Evolutionary conservation across 1,140 invertebrate genomes (phyloP).

Genomic region (Pentalonia nigronervosa): DNA sequence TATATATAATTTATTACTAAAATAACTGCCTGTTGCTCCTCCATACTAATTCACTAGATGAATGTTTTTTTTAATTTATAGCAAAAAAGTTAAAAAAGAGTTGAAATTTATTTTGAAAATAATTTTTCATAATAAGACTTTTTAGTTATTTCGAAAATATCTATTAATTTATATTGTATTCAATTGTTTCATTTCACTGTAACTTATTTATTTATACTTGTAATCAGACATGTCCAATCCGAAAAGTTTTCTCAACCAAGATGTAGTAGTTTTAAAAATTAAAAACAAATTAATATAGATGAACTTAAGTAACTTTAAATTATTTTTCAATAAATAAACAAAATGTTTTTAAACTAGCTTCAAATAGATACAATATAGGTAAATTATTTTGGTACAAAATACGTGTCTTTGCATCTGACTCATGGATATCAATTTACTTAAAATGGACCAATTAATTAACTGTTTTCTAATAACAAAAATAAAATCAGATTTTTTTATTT

Average conservation of each 20-base stretch:
- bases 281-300: neutral
- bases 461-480: neutral
- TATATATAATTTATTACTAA: too few relatives aligned
- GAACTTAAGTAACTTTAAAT: neutral
- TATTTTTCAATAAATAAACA: neutral
- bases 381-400: neutral
- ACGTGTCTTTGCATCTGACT: neutral
- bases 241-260: neutral
- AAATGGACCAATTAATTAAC: neutral
- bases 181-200: too few relatives aligned
- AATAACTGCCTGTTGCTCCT: too few relatives aligned
- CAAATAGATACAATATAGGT: neutral
- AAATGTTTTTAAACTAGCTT: neutral
- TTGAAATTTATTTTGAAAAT: too few relatives aligned
- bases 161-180: too few relatives aligned
- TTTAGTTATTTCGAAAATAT: too few relatives aligned
- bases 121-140: too few relatives aligned
- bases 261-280: neutral
- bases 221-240: too few relatives aligned
- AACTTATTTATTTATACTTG: too few relatives aligned
- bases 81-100: too few relatives aligned
- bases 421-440: neutral
- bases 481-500: slow-evolving; percentile 20
- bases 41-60: too few relatives aligned
- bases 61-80: too few relatives aligned